Evolutionary conservation across 2,888 invertebrate species (phyloP), one percentile per base, ranked within the genome.

Genomic region (Lochmaea capreae): DNA sequence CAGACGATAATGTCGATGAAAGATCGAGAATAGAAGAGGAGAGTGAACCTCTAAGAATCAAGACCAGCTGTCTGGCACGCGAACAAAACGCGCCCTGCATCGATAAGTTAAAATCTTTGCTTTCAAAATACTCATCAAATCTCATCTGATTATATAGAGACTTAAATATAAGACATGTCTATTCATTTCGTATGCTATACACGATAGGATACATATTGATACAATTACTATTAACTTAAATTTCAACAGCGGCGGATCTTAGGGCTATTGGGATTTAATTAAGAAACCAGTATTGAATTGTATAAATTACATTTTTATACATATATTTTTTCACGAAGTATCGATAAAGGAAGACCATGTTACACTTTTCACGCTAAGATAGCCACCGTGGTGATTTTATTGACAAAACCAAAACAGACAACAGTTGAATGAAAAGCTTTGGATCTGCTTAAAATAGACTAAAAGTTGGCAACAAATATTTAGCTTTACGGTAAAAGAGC

Each of bases 31-130:
- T 63, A 16, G 43, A 63, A 63, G 62, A 75, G 57, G 63, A 72
- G 69, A 72, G 65, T 58, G 59, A 75, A 71, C 62, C 71, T 72
- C 66, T 69, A 72, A 75, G 75, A 72, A 65, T 69, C 72, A 75
- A 75, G 75, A 72, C 71, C 75, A 72, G 71, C 75, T 72, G 75
- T 72, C 73, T 71, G 79, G 79, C 79, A 79, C 79, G 79, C 78
- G 79, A 77, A 72, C 78, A 73, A 77, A 77, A 79, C 79, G 79
- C 79, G 78, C 68, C 72, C 66, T 75, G 77, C 75, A 78, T 78
- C 71, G 57, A 57, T 71, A 71, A 71, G 75, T 71, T 78, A 67
- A 76, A 77, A 76, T 69, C 71, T 74, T 46, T 73, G 33, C 69
- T 73, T 73, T 70, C 69, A 73, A 73, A 73, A 73, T 73, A 73